A percentile compares a stretch with the other conserved stretches of the same genome.
phyloP scores from a whole-genome alignment of 2,797 vertebrate species.

The Macrochelys suwanniensis region DNA sequence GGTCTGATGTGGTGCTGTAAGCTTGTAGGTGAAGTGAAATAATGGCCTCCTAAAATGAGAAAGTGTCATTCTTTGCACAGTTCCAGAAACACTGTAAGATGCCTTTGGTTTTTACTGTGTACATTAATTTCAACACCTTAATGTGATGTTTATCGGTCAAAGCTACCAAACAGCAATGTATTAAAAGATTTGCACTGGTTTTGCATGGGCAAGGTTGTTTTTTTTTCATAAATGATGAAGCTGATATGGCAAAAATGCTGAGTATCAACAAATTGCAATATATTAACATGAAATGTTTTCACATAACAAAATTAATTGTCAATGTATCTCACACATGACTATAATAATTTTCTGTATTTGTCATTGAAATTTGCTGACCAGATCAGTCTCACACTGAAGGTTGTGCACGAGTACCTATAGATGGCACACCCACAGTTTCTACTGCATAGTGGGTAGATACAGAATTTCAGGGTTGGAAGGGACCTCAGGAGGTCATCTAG shows the following conservation, averaged over 20 bases:
- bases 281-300: not conserved
- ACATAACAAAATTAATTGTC: not conserved
- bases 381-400: not conserved
- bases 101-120: not conserved
- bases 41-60: not conserved
- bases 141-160: not conserved
- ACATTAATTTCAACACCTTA: not conserved
- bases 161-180: not conserved
- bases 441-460: not conserved
- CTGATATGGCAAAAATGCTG: not conserved
- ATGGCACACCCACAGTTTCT: not conserved
- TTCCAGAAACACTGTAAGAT: not conserved
- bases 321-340: not conserved
- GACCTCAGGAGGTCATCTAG: too few species aligned
- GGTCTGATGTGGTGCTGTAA: not conserved
- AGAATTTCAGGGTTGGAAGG: too few species aligned
- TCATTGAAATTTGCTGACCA: not conserved
- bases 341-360: not conserved
- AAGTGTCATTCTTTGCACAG: not conserved
- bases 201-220: not conserved
- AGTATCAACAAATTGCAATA: not conserved
- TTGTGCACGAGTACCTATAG: not conserved
- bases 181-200: not conserved
- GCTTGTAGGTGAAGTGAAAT: not conserved
- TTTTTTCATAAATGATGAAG: not conserved